Conservation (phyloP, 2,888 invertebrate genomes). For the Temnothorax unifasciatus region DNA sequence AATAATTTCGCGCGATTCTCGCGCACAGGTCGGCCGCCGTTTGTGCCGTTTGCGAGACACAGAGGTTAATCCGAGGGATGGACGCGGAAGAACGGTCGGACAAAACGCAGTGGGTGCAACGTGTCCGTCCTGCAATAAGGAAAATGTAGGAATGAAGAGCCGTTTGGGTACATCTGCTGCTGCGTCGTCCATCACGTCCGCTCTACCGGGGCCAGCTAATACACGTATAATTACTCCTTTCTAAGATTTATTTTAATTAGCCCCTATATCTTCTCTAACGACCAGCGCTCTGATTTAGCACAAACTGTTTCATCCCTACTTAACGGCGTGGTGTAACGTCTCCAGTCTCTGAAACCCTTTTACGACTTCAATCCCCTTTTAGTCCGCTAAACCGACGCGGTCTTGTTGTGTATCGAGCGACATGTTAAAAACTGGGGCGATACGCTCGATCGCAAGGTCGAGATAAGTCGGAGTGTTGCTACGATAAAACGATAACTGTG, state of each 20-base stretch:
- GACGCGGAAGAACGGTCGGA: conserved; percentile 22
- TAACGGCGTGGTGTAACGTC: conserved; percentile 56
- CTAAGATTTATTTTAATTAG: conserved; percentile 87
- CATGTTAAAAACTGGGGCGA: conserved; percentile 42
- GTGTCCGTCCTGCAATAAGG: conserved; percentile 84
- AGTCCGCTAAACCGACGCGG: conserved; percentile 41
- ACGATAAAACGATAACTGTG: neutral
- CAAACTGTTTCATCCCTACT: conserved; percentile 78
- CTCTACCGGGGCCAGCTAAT: conserved; percentile 83
- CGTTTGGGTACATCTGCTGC: conserved; percentile 86
- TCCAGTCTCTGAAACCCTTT: conserved; percentile 56
- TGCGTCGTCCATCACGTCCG: conserved; percentile 85
- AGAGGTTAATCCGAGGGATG: conserved; percentile 39
- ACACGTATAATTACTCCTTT: conserved; percentile 86
- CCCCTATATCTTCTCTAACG: conserved; percentile 86
- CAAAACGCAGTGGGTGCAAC: conserved; percentile 64
- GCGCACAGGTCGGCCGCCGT: conserved; percentile 34
- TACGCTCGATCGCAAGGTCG: conserved; percentile 21
- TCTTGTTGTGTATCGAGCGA: conserved; percentile 36
- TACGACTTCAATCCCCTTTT: conserved; percentile 59
- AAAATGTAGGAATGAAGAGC: conserved; percentile 86
- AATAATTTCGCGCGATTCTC: conserved; percentile 59
- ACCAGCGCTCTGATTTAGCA: conserved; percentile 83
- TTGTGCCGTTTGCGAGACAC: conserved; percentile 43
- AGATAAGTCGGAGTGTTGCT: neutral